Conservation (phyloP, 2,113 vertebrate species). For the Cyanoramphus novaezelandiae region DNA sequence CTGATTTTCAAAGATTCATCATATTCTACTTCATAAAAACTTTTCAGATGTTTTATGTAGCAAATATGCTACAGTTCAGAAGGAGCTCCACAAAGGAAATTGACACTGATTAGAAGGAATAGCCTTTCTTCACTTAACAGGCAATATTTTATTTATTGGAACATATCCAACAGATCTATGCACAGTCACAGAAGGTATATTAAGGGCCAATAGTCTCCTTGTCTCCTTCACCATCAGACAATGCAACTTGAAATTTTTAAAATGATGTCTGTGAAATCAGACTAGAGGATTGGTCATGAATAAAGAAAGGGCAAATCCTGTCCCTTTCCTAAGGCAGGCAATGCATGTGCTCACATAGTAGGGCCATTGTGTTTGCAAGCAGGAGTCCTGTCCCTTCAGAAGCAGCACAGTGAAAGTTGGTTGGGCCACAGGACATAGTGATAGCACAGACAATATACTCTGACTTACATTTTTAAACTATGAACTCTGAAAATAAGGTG, state of each 20-base stretch:
- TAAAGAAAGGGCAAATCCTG: background rate
- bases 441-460: background rate
- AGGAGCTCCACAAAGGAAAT: background rate
- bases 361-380: background rate
- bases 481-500: background rate
- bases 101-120: background rate
- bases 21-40: background rate
- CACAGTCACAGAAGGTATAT: background rate
- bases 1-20: background rate
- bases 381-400: background rate
- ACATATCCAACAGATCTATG: background rate
- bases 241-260: background rate
- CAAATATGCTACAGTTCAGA: background rate
- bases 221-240: background rate
- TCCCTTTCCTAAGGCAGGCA: background rate
- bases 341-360: background rate
- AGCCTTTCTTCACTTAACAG: background rate
- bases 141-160: background rate
- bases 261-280: background rate
- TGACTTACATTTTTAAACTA: background rate
- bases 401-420: background rate
- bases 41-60: background rate
- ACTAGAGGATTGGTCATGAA: background rate
- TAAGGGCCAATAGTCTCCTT: background rate
- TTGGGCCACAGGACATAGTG: background rate